Conservation (phyloP, 2,888 invertebrate genomes). For the Clivina fossor region DNA sequence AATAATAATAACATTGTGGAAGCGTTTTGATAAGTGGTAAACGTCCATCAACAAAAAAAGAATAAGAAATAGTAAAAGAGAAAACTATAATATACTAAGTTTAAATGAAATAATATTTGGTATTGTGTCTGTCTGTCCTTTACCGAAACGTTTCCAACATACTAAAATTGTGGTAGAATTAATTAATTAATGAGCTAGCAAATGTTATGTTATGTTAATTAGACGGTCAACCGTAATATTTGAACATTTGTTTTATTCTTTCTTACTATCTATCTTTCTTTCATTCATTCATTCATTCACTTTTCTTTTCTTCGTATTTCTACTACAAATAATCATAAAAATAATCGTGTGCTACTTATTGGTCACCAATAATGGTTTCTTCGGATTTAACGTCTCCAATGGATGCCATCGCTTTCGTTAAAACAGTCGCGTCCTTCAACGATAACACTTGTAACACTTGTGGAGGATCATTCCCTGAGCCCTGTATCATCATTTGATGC, state of each 20-base stretch:
- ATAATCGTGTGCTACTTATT: too few relatives aligned
- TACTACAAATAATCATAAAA: too few relatives aligned
- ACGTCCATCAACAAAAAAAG: slow-evolving; percentile 12
- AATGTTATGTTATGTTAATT: too few relatives aligned
- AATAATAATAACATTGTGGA: slow-evolving; percentile 26
- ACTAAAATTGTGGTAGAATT: too few relatives aligned
- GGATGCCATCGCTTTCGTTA: slow-evolving; percentile 77
- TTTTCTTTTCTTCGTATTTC: too few relatives aligned
- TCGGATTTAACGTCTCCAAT: slow-evolving; percentile 72
- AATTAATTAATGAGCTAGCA: too few relatives aligned
- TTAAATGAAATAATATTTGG: slow-evolving; percentile 22
- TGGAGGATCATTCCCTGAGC: slow-evolving; percentile 67
- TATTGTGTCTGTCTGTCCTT: too few relatives aligned
- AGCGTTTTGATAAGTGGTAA: slow-evolving; percentile 15
- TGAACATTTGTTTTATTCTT: too few relatives aligned
- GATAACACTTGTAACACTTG: slow-evolving; percentile 84
- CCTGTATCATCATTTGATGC: slow-evolving; percentile 81
- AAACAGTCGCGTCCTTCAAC: slow-evolving; percentile 79
- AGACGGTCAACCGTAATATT: too few relatives aligned
- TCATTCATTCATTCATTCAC: too few relatives aligned
- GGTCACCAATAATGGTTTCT: slow-evolving; percentile 61
- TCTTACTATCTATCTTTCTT: too few relatives aligned
- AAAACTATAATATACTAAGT: neutral
- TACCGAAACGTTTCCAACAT: slow-evolving; percentile 20
- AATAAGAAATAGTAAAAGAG: neutral